Base-by-base conservation (phyloP, 2,888 invertebrate species). In the Bedellia somnulentella region DNA sequence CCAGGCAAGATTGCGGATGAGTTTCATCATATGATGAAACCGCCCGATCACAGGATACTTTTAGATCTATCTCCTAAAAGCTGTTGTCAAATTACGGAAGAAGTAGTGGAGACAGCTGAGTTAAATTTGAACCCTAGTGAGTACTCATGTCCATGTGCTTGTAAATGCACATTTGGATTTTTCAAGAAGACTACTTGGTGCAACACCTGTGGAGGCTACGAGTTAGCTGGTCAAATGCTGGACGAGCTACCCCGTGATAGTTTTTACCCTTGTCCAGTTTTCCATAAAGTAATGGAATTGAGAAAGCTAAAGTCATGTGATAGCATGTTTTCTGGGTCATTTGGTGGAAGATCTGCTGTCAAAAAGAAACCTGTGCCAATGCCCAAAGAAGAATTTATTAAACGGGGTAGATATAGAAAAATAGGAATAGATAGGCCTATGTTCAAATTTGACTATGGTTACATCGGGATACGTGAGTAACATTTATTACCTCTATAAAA, bases 391-490 rank as follows among this genome's bases (percentile, higher is more conserved):
- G n/a, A n/a, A n/a, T n/a, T n/a, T n/a, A n/a, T n/a, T n/a, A n/a
- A n/a, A n/a, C n/a, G n/a, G n/a, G n/a, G n/a, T n/a, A 59, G 58
- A 39, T 38, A 46, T 24, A 60, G 53, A 49, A 55, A 46, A 43
- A 57, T 43, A 40, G 56, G 45, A 31, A 57, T 68, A 31, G 54
- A 58, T 22, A 57, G 57, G n/a, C n/a, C n/a, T n/a, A n/a, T n/a
- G 48, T 70, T 73, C 41, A 62, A 67, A 51, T 73, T 67, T 40
- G 67, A 71, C 34, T 70, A 70, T 38, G 75, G 70, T 36, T 73
- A 66, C 46, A 53, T 59, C 66, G 73, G 73, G 66, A 71, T 68
- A 57, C 64, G 70, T 70, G 71, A 44, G 71, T 73, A 68, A 51
- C 38, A 29, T 10, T 29, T 33, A 30, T 39, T 37, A 42, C 41